A percentile compares a stretch with the other conserved stretches of the same genome.
These are phyloP conservation scores for Microctonus aethiopoides DNA, from an alignment of 2,888 invertebrate species.

Conservation along the genomic window DNA sequence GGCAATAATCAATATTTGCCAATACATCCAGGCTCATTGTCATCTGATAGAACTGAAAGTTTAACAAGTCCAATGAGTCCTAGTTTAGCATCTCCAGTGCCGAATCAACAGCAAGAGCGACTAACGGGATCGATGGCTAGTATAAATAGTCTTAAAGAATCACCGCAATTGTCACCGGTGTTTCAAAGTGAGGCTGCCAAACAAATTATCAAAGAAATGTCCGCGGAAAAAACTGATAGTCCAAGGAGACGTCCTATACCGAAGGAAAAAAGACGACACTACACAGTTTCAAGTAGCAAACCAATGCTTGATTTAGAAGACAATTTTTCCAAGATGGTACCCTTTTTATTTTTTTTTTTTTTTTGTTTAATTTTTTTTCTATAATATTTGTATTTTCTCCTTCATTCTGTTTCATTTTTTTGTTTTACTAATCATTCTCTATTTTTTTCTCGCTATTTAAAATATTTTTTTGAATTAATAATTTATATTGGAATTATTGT, in stretches of 20 bases:
- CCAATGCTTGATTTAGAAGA: constrained; percentile 61
- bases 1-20: constrained; percentile 39
- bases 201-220: constrained; percentile 87
- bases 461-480: background rate
- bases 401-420: constrained; percentile 27
- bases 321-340: constrained; percentile 63
- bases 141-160: constrained; percentile 56
- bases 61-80: constrained; percentile 45
- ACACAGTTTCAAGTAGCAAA: constrained; percentile 76
- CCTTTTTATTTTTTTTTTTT: constrained; percentile 38
- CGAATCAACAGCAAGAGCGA: constrained; percentile 43
- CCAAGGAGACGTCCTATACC: constrained; percentile 77
- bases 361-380: constrained; percentile 8
- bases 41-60: constrained; percentile 37
- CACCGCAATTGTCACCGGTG: constrained; percentile 79
- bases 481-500: constrained; percentile 12
- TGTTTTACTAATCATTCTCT: constrained; percentile 10
- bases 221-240: constrained; percentile 67
- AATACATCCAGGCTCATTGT: constrained; percentile 11
- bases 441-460: no score
- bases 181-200: constrained; percentile 89
- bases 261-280: constrained; percentile 85
- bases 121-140: constrained; percentile 47
- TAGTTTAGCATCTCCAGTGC: constrained; percentile 46
- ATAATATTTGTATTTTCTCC: background rate